phyloP scores from a whole-genome alignment of 2,888 invertebrate genomes.

The Dolomedes plantarius region DNA sequence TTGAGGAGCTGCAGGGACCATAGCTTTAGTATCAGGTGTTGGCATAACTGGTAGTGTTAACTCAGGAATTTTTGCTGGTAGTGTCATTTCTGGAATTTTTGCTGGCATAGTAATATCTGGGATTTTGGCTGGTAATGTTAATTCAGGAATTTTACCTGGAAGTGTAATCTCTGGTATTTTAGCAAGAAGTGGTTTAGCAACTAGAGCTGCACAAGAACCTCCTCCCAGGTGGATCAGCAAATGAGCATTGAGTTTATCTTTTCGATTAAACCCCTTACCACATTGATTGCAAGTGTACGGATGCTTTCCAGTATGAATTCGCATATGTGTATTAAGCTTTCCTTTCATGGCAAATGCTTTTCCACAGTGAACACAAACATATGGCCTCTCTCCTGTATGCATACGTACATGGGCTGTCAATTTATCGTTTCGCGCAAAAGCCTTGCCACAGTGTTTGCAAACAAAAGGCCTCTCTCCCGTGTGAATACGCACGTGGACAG shows the following conservation, averaged over 20 bases:
- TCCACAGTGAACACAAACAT: conserved; percentile 77
- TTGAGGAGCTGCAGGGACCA: conserved; percentile 35
- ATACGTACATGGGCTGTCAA: conserved; percentile 81
- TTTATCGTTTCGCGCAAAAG: conserved; percentile 77
- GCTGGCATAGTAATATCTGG: background rate
- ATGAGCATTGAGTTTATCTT: conserved; percentile 68
- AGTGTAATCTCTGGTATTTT: conserved; percentile 60
- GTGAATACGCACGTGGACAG: conserved; percentile 79
- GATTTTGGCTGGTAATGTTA: conserved; percentile 23
- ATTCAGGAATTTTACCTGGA: conserved; percentile 17
- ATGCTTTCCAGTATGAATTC: conserved; percentile 66
- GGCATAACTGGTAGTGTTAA: conserved; percentile 26
- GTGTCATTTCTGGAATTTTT: background rate
- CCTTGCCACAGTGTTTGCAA: conserved; percentile 77
- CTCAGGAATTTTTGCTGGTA: background rate
- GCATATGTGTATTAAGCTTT: conserved; percentile 66
- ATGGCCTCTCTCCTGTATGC: conserved; percentile 79
- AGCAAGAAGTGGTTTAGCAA: conserved; percentile 53
- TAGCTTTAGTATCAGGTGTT: conserved; percentile 39
- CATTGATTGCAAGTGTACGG: conserved; percentile 67
- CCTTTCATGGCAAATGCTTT: conserved; percentile 68
- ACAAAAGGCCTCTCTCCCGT: conserved; percentile 78
- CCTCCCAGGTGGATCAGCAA: conserved; percentile 64
- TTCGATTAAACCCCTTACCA: conserved; percentile 67
- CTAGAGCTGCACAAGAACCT: conserved; percentile 49